Evolutionary conservation across 1,140 invertebrate genomes (phyloP).

Genomic region (Drosophila eugracilis): DNA sequence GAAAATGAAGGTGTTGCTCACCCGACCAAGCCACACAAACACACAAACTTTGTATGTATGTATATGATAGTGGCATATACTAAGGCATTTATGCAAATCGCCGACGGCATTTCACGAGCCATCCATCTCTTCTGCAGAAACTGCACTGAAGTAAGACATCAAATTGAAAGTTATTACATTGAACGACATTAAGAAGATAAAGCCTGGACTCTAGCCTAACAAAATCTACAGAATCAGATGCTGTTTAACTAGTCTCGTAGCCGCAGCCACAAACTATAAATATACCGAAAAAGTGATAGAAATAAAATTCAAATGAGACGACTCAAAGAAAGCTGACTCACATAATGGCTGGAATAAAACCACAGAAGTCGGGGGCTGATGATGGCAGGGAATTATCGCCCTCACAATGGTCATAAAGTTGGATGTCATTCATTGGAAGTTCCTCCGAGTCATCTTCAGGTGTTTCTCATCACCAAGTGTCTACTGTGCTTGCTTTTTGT

Average conservation of each 20-base stretch:
- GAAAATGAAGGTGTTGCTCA: conserved; percentile 66
- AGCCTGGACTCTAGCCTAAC: no score
- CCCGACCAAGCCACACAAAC: conserved; percentile 16
- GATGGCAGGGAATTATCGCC: conserved; percentile 6
- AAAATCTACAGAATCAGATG: no score
- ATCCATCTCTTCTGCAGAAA: conserved; percentile 2
- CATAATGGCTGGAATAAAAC: conserved; percentile 1
- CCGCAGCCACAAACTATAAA: neutral
- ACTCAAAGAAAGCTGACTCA: neutral
- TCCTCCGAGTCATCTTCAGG: conserved; percentile 26
- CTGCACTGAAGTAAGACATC: conserved; percentile 13
- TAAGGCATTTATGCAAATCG: conserved; percentile 70
- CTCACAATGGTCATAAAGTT: conserved; percentile 10
- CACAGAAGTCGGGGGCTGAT: neutral
- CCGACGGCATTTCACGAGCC: conserved; percentile 37
- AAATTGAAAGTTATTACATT: no score
- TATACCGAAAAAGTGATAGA: neutral
- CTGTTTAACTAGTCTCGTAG: no score
- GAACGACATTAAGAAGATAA: no score
- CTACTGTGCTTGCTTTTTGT: neutral
- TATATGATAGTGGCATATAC: conserved; percentile 67
- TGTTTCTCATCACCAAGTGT: conserved; percentile 5
- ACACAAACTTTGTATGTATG: conserved; percentile 56
- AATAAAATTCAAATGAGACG: conserved; percentile 1
- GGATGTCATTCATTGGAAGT: conserved; percentile 11